These are phyloP conservation scores for Poecilia picta DNA, from an alignment of 2,797 vertebrate species.

Conservation along the genomic window DNA sequence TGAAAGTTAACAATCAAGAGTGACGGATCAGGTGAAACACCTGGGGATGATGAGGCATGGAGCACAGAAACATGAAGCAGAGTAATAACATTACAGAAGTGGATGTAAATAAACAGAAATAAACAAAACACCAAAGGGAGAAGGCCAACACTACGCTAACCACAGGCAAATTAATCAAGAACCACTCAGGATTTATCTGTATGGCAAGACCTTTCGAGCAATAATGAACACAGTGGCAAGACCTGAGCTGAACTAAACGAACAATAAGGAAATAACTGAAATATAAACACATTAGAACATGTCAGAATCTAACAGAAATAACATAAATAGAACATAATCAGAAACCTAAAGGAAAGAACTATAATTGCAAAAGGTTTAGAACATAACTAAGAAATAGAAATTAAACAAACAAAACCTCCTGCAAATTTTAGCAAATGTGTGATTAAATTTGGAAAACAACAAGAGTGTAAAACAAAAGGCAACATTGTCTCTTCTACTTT, in stretches of 20 bases:
- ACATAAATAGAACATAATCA: neutral
- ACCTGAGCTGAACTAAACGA: neutral
- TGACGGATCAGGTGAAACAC: neutral
- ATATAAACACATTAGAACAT: neutral
- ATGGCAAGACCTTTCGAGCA: neutral
- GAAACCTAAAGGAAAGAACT: neutral
- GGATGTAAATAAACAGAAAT: neutral
- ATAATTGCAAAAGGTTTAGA: neutral
- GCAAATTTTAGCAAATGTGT: no score
- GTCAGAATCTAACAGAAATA: neutral
- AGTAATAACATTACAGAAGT: neutral
- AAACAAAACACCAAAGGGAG: neutral
- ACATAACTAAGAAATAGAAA: no score
- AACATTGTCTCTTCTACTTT: neutral
- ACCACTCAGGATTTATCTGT: neutral
- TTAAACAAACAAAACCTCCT: neutral
- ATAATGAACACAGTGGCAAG: neutral
- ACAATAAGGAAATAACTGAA: no score
- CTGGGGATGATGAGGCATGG: neutral
- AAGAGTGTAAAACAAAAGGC: neutral
- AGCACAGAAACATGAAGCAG: neutral
- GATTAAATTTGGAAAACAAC: no score
- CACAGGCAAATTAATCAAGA: neutral
- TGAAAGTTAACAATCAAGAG: no score
- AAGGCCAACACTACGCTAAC: neutral